A percentile compares a stretch with the other conserved stretches of the same genome.
Evolutionary conservation across 2,113 vertebrate species (phyloP).

Genomic region (Andinoacara biseriatus): DNA sequence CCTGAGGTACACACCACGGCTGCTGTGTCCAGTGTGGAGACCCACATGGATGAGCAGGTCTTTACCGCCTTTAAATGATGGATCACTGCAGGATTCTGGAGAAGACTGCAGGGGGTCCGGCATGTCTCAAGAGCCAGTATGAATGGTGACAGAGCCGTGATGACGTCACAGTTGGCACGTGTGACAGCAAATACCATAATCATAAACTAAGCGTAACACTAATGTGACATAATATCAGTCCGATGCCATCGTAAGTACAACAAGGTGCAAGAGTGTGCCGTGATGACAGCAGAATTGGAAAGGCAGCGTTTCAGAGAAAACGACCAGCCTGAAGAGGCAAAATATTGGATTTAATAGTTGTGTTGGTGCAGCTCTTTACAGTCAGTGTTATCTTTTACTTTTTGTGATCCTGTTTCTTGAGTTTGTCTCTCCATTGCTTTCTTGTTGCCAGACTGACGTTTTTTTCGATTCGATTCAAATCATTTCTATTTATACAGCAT

Average conservation of each 20-base stretch:
- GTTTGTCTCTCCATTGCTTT: background rate
- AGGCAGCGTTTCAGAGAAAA: background rate
- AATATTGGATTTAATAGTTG: background rate
- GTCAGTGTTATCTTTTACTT: background rate
- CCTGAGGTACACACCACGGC: background rate
- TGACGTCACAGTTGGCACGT: background rate
- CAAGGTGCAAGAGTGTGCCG: too few relatives aligned
- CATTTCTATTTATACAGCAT: too few relatives aligned
- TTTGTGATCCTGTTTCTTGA: background rate
- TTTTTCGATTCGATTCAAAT: too few relatives aligned
- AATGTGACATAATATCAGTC: background rate
- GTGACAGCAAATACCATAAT: too few relatives aligned
- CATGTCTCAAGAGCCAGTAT: background rate
- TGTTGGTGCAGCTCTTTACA: background rate
- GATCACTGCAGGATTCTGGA: background rate
- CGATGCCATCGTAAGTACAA: background rate
- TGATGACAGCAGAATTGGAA: background rate
- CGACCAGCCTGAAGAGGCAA: background rate
- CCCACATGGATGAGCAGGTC: background rate
- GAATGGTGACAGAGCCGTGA: background rate
- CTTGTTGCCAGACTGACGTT: background rate
- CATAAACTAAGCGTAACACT: too few relatives aligned
- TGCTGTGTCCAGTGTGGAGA: background rate
- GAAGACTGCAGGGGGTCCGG: background rate
- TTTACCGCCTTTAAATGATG: background rate